These are phyloP conservation scores for Uloborus plumipes DNA, from an alignment of 2,888 invertebrate genomes.

Conservation along the genomic window DNA sequence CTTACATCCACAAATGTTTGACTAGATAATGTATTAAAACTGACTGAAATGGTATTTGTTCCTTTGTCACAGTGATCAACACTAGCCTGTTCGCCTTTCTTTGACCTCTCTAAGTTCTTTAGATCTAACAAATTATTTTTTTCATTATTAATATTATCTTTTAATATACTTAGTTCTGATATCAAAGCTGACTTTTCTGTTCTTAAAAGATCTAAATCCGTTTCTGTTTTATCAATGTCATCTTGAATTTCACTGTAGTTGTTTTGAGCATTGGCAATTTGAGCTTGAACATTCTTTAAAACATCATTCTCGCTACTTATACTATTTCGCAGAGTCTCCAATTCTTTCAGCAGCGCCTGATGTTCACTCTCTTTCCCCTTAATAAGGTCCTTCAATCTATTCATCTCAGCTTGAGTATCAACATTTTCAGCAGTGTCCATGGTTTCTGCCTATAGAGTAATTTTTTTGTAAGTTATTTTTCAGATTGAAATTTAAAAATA, in stretches of 20 bases:
- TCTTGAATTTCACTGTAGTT: slow-evolving; percentile 44
- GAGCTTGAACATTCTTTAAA: slow-evolving; percentile 22
- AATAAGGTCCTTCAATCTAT: slow-evolving; percentile 23
- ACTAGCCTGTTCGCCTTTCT: not conserved
- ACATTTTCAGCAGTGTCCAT: not conserved
- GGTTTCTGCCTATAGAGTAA: too few relatives aligned
- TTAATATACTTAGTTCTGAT: slow-evolving; percentile 46
- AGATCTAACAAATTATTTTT: slow-evolving; percentile 35
- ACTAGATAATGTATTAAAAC: not conserved
- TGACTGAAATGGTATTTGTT: slow-evolving; percentile 20
- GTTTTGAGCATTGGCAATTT: slow-evolving; percentile 17
- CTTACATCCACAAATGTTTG: slow-evolving; percentile 5
- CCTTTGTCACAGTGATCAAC: slow-evolving; percentile 13
- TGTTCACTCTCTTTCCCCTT: slow-evolving; percentile 18
- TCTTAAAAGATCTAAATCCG: slow-evolving; percentile 44
- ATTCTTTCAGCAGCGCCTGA: slow-evolving; percentile 13
- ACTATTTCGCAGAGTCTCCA: slow-evolving; percentile 10
- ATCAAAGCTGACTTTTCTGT: slow-evolving; percentile 43
- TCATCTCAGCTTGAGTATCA: not conserved
- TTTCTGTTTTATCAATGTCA: slow-evolving; percentile 50
- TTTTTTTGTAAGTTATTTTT: too few relatives aligned
- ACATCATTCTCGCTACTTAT: slow-evolving; percentile 22
- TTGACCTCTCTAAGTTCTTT: not conserved
- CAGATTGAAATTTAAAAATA: too few relatives aligned
- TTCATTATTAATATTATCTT: slow-evolving; percentile 43